Evolutionary conservation across 2,888 invertebrate species (phyloP), one percentile per base, ranked within the genome.

Genomic region (Hypomecis punctinalis): DNA sequence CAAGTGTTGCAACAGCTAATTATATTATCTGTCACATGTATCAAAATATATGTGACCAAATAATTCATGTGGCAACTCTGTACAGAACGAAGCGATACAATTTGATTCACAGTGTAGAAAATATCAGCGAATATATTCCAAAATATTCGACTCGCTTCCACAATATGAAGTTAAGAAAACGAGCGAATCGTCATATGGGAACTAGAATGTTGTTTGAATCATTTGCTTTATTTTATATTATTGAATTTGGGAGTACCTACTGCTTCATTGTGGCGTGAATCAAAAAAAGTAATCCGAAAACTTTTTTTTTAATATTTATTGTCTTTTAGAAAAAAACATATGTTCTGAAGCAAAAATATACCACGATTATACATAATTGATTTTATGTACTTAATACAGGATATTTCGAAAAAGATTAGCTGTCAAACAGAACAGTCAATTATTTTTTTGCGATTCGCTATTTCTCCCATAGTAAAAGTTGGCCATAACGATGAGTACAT

Each of bases 51-150:
- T 23, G 23, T 23, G 23, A 23, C 23, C 23, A 23, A 23, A 23
- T 1, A 33, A 11, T 23, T 58, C n/a, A n/a, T 40, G 11, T 55
- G 40, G 64, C 46, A 59, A 56, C 60, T 51, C 60, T 36, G 66
- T 78, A 57, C 71, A 74, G 73, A 74, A 76, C 79, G 78, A 76
- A 75, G 72, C 71, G 71, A 74, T 69, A 77, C 79, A 76, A 78
- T 77, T 71, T 76, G 80, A 78, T 80, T 79, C 75, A 70, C 74
- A 70, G 73, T 72, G 69, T 71, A 69, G 69, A 74, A 23, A 75
- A 78, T 57, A 61, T 42, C 35, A 40, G 45, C 10, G n/a, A 56
- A 56, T 79, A 76, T 77, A 78, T 80, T 78, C 66, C 52, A 67
- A 68, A 69, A 71, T 69, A 70, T 72, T 69, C 70, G 63, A 69